These are phyloP conservation scores for Mesaphorura yosii DNA, from an alignment of 1,140 invertebrate genomes.

Conservation along the genomic window DNA sequence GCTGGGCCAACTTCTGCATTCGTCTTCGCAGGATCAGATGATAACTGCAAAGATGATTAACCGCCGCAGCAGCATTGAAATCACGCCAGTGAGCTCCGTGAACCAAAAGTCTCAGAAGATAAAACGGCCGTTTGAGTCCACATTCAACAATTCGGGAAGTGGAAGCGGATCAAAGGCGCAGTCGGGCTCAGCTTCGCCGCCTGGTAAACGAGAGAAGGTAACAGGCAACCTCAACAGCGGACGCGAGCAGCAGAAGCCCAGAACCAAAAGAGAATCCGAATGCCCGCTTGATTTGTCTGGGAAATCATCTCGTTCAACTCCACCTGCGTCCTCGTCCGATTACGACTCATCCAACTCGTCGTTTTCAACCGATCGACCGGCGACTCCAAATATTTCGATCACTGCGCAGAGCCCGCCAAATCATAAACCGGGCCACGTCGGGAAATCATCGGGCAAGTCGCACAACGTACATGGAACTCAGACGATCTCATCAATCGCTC, in stretches of 20 bases:
- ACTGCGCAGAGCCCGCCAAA: background rate
- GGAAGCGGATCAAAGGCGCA: background rate
- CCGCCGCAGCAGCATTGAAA: background rate
- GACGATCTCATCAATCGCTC: slow-evolving; percentile 33
- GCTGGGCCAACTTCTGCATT: too few relatives aligned
- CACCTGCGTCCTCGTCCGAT: background rate
- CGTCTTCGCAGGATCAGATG: too few relatives aligned
- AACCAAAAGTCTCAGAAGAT: background rate
- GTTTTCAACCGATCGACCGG: slow-evolving; percentile 1
- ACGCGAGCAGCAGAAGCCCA: too few relatives aligned
- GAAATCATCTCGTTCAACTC: slow-evolving; percentile 23
- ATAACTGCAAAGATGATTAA: too few relatives aligned
- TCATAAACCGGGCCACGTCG: slow-evolving; percentile 2
- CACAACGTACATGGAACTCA: slow-evolving; percentile 5
- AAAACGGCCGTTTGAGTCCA: slow-evolving; percentile 3
- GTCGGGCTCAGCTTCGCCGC: background rate
- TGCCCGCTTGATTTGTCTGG: slow-evolving; percentile 29
- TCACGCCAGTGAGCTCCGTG: background rate
- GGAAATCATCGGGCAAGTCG: background rate
- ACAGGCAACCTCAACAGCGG: background rate
- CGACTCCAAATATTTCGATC: too few relatives aligned
- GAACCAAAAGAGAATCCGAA: too few relatives aligned
- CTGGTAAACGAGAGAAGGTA: background rate
- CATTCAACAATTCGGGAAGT: background rate
- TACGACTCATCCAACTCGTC: slow-evolving; percentile 9